A percentile compares a stretch with the other conserved stretches of the same genome.
Evolutionary conservation across 2,888 invertebrate species (phyloP).

Genomic region (Toxonevra muliebris): DNA sequence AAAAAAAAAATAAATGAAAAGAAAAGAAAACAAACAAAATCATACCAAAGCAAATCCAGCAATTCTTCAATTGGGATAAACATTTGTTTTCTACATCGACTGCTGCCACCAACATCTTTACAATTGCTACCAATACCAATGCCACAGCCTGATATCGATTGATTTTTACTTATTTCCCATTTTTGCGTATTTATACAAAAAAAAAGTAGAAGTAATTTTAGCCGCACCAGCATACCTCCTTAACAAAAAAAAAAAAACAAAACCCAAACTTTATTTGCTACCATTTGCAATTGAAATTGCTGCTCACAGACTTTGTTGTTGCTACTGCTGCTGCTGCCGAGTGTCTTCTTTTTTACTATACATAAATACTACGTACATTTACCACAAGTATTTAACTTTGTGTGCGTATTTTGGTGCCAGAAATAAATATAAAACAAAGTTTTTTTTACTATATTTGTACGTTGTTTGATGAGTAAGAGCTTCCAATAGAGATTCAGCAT

Average conservation of each 20-base stretch:
- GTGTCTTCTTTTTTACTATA: neutral
- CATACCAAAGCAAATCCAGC: slow-evolving; percentile 37
- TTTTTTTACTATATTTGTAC: no score
- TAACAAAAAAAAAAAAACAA: neutral
- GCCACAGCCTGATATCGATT: slow-evolving; percentile 44
- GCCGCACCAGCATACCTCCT: neutral
- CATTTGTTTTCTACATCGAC: slow-evolving; percentile 29
- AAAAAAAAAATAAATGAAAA: slow-evolving; percentile 3
- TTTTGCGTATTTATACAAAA: slow-evolving; percentile 33
- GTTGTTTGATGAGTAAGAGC: no score
- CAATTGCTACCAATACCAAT: slow-evolving; percentile 19
- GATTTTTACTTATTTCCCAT: slow-evolving; percentile 41
- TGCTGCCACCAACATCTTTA: slow-evolving; percentile 17
- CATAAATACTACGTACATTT: neutral
- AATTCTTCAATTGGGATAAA: slow-evolving; percentile 47
- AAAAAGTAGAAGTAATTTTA: slow-evolving; percentile 22
- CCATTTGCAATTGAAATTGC: slow-evolving; percentile 19
- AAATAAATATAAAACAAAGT: no score
- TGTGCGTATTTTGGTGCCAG: neutral
- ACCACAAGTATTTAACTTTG: slow-evolving; percentile 15
- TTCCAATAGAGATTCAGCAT: no score
- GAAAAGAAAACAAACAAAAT: slow-evolving; percentile 4
- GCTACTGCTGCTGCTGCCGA: no score
- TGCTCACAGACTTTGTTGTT: slow-evolving; percentile 2
- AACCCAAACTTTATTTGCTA: slow-evolving; percentile 15